Evolutionary conservation across 2,113 vertebrate species (phyloP).

Genomic region (Anarrhichthys ocellatus): DNA sequence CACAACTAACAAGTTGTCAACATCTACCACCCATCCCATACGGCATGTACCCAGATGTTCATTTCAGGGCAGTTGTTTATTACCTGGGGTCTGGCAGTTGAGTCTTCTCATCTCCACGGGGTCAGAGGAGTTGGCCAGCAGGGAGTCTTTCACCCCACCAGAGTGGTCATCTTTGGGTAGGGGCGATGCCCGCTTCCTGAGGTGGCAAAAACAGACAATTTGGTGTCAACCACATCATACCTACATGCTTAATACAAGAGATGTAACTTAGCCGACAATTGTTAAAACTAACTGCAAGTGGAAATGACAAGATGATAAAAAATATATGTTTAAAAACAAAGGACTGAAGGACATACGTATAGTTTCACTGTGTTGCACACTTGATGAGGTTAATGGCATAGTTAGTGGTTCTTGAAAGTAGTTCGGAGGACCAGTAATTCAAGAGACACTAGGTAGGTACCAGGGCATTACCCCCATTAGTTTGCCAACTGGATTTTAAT

Average conservation of each 20-base stretch:
- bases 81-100: conserved; percentile 99
- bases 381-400: conserved; percentile 60
- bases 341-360: not conserved
- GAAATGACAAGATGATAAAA: conserved; percentile 40
- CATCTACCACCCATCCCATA: not conserved
- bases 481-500: conserved; percentile 71
- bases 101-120: conserved; percentile 97
- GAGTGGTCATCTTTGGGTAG: conserved; percentile 96
- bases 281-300: conserved; percentile 23
- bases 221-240: conserved; percentile 11
- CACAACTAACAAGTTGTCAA: not conserved
- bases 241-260: not conserved
- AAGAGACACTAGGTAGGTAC: conserved; percentile 43
- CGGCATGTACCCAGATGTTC: not conserved
- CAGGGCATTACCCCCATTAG: conserved; percentile 55
- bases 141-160: conserved; percentile 93
- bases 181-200: conserved; percentile 95
- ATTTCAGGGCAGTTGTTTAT: conserved; percentile 1
- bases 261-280: not conserved
- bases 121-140: conserved; percentile 94
- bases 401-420: conserved; percentile 59
- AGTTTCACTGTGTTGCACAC: conserved; percentile 29
- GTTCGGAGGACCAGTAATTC: conserved; percentile 47
- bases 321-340: conserved; percentile 15
- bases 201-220: conserved; percentile 71